Evolutionary conservation across 2,113 vertebrate genomes (phyloP).

Genomic region (Probosciger aterrimus): DNA sequence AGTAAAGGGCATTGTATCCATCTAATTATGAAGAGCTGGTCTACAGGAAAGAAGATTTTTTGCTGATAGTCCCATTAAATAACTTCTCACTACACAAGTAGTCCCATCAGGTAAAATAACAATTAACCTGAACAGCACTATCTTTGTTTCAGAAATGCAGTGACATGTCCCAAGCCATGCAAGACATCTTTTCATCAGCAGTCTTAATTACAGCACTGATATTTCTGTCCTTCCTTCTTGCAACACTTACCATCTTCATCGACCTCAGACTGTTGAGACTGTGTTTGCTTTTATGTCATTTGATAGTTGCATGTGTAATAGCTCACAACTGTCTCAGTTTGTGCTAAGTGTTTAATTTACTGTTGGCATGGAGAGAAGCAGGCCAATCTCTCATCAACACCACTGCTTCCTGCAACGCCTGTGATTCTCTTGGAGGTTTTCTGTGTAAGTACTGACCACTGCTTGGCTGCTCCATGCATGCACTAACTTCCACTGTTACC

Average conservation of each 20-base stretch:
- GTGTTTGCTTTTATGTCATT: not conserved
- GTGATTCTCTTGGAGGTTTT: not conserved
- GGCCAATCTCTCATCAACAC: not conserved
- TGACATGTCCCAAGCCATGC: not conserved
- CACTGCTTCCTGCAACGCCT: not conserved
- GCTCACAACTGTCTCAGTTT: not conserved
- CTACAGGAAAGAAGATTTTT: not conserved
- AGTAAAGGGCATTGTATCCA: not conserved
- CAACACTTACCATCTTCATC: rapidly evolving
- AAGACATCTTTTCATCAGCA: rapidly evolving
- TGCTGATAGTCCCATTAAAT: not conserved
- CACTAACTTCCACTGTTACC: not conserved
- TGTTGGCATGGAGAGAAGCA: not conserved
- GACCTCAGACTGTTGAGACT: not conserved
- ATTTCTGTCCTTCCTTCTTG: not conserved
- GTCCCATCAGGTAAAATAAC: not conserved
- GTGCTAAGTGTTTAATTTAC: not conserved
- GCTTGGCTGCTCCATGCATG: not conserved
- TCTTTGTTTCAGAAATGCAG: not conserved
- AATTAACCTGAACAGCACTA: not conserved
- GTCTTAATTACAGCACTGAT: not conserved
- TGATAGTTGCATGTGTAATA: not conserved
- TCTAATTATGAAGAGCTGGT: not conserved
- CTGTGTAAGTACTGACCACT: not conserved
- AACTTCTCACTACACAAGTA: not conserved